Percentiles rank a stretch among this genome's conserved stretches.
Evolutionary conservation across 2,113 vertebrate species (phyloP).

Genomic region (Seriola rivoliana): DNA sequence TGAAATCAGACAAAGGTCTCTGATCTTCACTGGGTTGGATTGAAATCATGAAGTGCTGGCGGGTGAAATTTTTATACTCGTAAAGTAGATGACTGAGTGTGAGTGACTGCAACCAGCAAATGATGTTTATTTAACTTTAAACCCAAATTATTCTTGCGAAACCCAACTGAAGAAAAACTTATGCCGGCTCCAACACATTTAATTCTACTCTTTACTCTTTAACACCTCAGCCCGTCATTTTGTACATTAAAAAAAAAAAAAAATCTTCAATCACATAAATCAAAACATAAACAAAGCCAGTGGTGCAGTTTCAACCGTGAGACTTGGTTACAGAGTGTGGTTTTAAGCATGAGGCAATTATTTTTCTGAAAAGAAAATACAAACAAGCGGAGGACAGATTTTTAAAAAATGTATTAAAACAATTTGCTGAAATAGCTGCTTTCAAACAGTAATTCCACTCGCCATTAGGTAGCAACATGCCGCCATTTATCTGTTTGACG

Average conservation of each 20-base stretch:
- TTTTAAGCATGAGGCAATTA: conserved; percentile 48
- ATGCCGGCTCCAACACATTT: neutral
- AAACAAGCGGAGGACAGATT: conserved; percentile 35
- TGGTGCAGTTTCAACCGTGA: conserved; percentile 29
- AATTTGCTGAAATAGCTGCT: conserved; percentile 43
- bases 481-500: conserved; percentile 52
- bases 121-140: conserved; percentile 7
- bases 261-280: conserved; percentile 26
- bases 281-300: conserved; percentile 61
- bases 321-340: conserved; percentile 35
- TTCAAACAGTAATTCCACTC: conserved; percentile 56
- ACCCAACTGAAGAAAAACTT: neutral
- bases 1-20: neutral
- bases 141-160: neutral
- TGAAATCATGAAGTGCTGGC: neutral
- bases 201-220: conserved; percentile 22
- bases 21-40: conserved; percentile 3
- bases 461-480: conserved; percentile 64
- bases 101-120: neutral
- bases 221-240: neutral
- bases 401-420: conserved; percentile 26
- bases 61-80: neutral
- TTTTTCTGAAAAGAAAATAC: conserved; percentile 37
- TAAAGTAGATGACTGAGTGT: neutral
- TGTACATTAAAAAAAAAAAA: conserved; percentile 8